Conservation (phyloP, 1,140 invertebrate genomes). For the Drosophila sproati region DNA sequence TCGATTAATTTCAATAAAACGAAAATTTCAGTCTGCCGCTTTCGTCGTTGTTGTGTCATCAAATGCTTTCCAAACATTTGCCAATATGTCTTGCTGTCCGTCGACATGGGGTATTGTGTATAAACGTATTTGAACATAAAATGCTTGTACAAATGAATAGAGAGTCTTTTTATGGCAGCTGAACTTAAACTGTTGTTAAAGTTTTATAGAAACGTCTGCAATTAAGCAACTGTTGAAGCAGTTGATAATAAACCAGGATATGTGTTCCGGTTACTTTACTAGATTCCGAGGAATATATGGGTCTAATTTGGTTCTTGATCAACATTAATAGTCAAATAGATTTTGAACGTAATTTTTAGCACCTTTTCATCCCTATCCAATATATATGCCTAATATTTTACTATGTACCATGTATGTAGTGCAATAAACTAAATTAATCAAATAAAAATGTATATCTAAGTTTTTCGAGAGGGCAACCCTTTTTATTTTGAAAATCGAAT, state of each 20-base stretch:
- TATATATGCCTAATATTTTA: no score
- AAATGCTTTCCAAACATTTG: slow-evolving; percentile 21
- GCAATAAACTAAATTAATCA: no score
- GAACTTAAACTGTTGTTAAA: slow-evolving; percentile 34
- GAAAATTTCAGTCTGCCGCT: slow-evolving; percentile 51
- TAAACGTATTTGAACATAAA: slow-evolving; percentile 3
- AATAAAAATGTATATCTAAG: no score
- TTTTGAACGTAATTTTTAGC: no score
- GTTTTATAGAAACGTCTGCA: slow-evolving; percentile 46
- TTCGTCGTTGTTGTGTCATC: slow-evolving; percentile 21
- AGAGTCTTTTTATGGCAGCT: slow-evolving; percentile 29
- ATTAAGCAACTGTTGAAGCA: slow-evolving; percentile 1
- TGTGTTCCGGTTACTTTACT: no score
- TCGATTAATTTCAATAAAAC: slow-evolving; percentile 82
- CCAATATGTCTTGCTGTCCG: slow-evolving; percentile 8
- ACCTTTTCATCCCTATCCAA: no score
- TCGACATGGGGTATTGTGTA: background rate
- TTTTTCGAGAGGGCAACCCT: no score
- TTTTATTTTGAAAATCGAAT: no score
- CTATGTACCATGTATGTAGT: no score
- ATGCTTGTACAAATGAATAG: slow-evolving; percentile 12
- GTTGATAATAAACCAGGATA: background rate
- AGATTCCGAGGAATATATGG: no score
- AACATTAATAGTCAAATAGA: no score
- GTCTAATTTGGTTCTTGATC: no score